Conservation (phyloP, 2,113 vertebrate genomes). For the Emydocephalus ijimae region DNA sequence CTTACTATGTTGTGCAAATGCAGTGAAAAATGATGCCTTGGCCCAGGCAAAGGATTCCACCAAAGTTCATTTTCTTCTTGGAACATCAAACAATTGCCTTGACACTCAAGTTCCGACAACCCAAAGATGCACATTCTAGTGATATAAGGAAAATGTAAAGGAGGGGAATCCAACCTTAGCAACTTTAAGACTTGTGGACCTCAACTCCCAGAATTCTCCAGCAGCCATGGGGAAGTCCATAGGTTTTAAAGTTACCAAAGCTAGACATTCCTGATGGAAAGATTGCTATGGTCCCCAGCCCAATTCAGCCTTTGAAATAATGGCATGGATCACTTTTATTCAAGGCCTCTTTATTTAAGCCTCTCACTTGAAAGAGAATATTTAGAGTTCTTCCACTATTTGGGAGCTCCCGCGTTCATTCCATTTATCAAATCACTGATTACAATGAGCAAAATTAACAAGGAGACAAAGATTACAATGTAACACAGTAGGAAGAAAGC, state of each 20-base stretch:
- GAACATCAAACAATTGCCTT: neutral
- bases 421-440: neutral
- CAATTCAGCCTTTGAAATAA: neutral
- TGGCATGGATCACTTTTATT: neutral
- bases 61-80: neutral
- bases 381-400: neutral
- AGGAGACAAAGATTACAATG: neutral
- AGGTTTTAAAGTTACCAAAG: neutral
- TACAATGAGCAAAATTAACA: neutral
- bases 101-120: neutral
- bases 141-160: neutral
- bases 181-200: neutral
- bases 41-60: neutral
- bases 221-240: neutral
- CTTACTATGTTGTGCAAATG: neutral
- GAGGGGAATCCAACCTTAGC: neutral
- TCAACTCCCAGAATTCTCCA: neutral
- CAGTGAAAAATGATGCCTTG: neutral
- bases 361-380: neutral
- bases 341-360: neutral
- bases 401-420: neutral
- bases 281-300: neutral
- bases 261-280: neutral
- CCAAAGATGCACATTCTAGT: neutral
- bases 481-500: neutral